A percentile compares a stretch with the other conserved stretches of the same genome.
Conservation (phyloP, 2,797 vertebrate genomes). For the Vespertilio murinus region DNA sequence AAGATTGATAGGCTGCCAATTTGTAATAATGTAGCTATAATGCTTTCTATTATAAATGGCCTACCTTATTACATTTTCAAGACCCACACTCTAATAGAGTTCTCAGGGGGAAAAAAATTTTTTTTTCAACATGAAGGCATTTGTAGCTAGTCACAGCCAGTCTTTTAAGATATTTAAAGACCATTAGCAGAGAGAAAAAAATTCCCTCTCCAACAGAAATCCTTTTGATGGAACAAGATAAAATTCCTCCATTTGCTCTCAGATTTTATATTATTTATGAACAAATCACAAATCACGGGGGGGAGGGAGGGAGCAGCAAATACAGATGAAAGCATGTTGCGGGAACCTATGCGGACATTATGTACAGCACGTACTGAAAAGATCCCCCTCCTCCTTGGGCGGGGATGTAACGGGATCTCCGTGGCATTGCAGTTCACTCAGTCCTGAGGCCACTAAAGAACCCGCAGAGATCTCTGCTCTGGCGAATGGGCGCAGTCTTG, state of each 20-base stretch:
- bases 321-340: slow-evolving; percentile 25
- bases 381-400: not conserved
- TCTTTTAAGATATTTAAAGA: slow-evolving; percentile 68
- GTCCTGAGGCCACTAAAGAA: not conserved
- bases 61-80: slow-evolving; percentile 53
- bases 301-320: not conserved
- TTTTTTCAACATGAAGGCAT: slow-evolving; percentile 55
- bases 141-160: slow-evolving; percentile 63
- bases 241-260: slow-evolving; percentile 68
- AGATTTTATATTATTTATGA: slow-evolving; percentile 75
- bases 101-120: not conserved
- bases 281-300: slow-evolving; percentile 35
- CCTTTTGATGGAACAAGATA: slow-evolving; percentile 70
- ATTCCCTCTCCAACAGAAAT: slow-evolving; percentile 41
- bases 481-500: not conserved
- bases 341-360: not conserved
- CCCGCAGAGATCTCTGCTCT: slow-evolving; percentile 3
- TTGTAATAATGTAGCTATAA: slow-evolving; percentile 41
- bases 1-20: slow-evolving; percentile 56
- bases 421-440: not conserved
- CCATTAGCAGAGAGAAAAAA: slow-evolving; percentile 60
- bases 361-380: not conserved
- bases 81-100: not conserved
- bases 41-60: slow-evolving; percentile 47
- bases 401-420: not conserved